A percentile compares a stretch with the other conserved stretches of the same genome.
Evolutionary conservation across 1,140 invertebrate genomes (phyloP).

Genomic region (Carcinoscorpius rotundicauda): DNA sequence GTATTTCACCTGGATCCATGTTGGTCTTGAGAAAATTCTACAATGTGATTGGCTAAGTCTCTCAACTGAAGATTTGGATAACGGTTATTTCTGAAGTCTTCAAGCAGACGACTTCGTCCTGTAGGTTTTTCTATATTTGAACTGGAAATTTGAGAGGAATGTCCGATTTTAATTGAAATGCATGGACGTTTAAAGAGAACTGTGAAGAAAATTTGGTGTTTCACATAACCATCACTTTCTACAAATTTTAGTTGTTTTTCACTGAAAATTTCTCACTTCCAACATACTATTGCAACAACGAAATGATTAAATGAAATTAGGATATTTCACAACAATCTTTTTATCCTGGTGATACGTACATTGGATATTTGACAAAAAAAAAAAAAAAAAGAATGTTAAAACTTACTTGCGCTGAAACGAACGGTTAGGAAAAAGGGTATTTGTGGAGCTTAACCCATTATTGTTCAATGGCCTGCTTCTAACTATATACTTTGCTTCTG

Average conservation of each 20-base stretch:
- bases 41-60: constrained; percentile 85
- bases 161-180: no score
- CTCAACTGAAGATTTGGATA: constrained; percentile 88
- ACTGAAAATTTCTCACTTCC: no score
- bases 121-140: constrained; percentile 34
- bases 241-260: no score
- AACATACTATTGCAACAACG: no score
- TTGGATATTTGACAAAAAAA: no score
- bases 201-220: no score
- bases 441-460: constrained; percentile 31
- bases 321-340: no score
- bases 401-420: constrained; percentile 24
- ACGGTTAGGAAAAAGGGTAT: constrained; percentile 29
- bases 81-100: constrained; percentile 72
- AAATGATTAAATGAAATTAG: no score
- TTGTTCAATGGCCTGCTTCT: constrained; percentile 40
- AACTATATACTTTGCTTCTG: constrained; percentile 60
- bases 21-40: constrained; percentile 98
- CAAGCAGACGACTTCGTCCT: constrained; percentile 79
- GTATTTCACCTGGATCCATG: constrained; percentile 60
- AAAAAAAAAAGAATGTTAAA: no score
- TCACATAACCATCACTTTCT: no score
- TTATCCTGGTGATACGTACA: no score
- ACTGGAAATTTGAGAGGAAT: not conserved
- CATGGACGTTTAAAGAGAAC: no score